A percentile compares a stretch with the other conserved stretches of the same genome.
These are phyloP conservation scores for Melanotaenia boesemani DNA, from an alignment of 2,797 vertebrate genomes.

Conservation along the genomic window DNA sequence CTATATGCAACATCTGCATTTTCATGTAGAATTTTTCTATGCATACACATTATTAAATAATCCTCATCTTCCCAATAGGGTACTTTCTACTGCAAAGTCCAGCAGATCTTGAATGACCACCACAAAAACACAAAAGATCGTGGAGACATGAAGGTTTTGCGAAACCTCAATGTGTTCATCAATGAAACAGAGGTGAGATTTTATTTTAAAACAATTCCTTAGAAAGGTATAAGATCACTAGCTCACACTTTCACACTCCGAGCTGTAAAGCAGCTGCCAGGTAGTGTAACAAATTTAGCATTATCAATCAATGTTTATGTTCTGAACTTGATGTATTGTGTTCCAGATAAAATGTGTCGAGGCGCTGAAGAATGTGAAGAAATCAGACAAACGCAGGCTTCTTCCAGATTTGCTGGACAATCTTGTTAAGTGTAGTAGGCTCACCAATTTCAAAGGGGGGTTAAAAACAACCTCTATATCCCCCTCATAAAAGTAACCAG, in stretches of 20 bases:
- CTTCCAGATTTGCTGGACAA: accelerated
- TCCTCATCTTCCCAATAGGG: slow-evolving; percentile 44
- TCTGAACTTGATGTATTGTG: slow-evolving; percentile 10
- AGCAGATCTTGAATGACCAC: not conserved
- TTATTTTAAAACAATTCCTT: not conserved
- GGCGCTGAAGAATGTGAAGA: accelerated
- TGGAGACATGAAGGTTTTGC: not conserved
- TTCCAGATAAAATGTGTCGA: slow-evolving; percentile 36
- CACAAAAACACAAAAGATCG: not conserved
- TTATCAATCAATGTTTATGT: not conserved
- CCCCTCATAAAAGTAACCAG: not conserved
- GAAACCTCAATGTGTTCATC: not conserved
- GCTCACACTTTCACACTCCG: too few relatives aligned
- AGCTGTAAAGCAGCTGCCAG: too few relatives aligned
- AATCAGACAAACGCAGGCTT: accelerated
- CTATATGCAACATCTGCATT: too few relatives aligned
- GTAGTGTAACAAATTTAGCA: not conserved
- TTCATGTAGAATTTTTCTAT: too few relatives aligned
- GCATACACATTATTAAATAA: not conserved
- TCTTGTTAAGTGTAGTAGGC: not conserved
- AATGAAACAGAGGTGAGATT: not conserved
- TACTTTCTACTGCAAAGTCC: slow-evolving; percentile 72
- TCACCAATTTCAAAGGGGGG: accelerated
- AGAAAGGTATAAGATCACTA: too few relatives aligned
- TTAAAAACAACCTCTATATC: too few relatives aligned